Percentiles rank a stretch among this genome's conserved stretches.
phyloP scores from a whole-genome alignment of 37 sponge, comb jelly and placozoan genomes.

The Cladorhizidae sp. region DNA sequence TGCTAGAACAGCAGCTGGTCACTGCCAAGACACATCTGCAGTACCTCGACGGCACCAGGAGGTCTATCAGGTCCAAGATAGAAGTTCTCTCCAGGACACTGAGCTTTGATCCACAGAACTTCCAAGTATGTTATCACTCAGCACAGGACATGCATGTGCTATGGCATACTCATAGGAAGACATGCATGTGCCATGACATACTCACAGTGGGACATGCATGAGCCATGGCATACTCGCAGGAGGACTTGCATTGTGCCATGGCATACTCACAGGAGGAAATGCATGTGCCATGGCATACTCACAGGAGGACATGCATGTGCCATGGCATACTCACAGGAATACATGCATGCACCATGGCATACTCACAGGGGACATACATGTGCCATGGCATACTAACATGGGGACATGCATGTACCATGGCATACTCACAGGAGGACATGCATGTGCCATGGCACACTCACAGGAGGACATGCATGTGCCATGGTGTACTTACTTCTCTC shows the following conservation, averaged over 20 bases:
- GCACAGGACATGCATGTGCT: background rate
- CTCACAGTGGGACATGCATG: background rate
- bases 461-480: background rate
- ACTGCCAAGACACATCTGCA: constrained; percentile 36
- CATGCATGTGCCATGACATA: background rate
- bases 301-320: background rate
- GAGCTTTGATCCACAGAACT: constrained; percentile 59
- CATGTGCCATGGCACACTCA: background rate
- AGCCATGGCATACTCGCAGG: background rate
- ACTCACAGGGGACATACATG: background rate
- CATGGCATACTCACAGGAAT: background rate
- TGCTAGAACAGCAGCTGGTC: constrained; percentile 38
- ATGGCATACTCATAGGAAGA: background rate
- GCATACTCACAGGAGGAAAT: background rate
- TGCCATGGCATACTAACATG: background rate
- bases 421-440: background rate
- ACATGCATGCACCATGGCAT: background rate
- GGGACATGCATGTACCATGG: background rate
- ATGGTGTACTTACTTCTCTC: background rate
- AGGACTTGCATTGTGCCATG: background rate
- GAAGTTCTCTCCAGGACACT: constrained; percentile 44
- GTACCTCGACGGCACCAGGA: constrained; percentile 36
- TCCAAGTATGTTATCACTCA: constrained; percentile 29
- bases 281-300: background rate
- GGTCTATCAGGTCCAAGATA: constrained; percentile 23